Evolutionary conservation across 2,888 invertebrate genomes (phyloP).

Genomic region (Acrobasis repandana): DNA sequence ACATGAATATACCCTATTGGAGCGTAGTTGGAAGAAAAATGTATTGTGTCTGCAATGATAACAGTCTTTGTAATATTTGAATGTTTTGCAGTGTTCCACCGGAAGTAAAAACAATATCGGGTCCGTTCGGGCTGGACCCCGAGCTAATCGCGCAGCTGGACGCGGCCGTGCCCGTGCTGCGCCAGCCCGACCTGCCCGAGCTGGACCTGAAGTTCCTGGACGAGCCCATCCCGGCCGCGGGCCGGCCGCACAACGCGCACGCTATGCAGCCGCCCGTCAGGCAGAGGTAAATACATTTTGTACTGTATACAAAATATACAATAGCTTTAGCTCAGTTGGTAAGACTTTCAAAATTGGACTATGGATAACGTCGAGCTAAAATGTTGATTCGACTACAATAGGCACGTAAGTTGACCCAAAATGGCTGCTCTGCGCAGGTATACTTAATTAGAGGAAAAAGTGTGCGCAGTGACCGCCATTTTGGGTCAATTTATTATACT

Average conservation of each 20-base stretch:
- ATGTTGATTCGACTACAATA: no score
- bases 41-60: no score
- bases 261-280: conserved; percentile 38
- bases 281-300: conserved; percentile 45
- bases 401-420: no score
- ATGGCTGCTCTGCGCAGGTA: no score
- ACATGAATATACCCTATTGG: no score
- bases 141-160: conserved; percentile 88
- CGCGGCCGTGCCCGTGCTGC: conserved; percentile 64
- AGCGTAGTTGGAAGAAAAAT: no score
- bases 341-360: background rate
- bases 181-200: conserved; percentile 60
- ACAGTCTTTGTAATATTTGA: background rate
- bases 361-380: no score
- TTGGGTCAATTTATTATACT: no score
- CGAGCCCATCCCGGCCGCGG: conserved; percentile 69
- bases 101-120: conserved; percentile 79
- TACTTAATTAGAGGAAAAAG: no score
- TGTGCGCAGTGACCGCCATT: no score
- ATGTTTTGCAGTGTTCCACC: conserved; percentile 56
- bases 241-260: conserved; percentile 50
- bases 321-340: no score
- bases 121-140: conserved; percentile 91
- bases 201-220: conserved; percentile 77
- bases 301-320: no score